These are phyloP conservation scores for Entomobrya proxima DNA, from an alignment of 2,888 invertebrate genomes.

Conservation along the genomic window DNA sequence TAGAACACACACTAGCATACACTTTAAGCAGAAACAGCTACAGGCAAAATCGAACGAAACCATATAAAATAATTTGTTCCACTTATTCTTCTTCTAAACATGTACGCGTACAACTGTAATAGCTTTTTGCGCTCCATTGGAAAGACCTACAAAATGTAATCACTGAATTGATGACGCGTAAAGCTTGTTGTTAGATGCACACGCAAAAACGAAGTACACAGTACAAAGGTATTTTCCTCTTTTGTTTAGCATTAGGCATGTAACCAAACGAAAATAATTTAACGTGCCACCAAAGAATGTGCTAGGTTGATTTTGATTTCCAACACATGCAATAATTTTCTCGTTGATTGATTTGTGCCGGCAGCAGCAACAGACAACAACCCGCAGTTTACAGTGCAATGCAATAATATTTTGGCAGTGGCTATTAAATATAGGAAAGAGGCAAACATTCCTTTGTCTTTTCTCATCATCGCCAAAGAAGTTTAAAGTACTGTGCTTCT, in stretches of 20 bases:
- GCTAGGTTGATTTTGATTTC: not conserved
- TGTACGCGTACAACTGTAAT: not conserved
- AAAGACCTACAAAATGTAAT: not conserved
- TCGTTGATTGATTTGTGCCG: not conserved
- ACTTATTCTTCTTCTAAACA: not conserved
- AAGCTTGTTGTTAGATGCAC: slow-evolving; percentile 13
- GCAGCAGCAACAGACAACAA: not conserved
- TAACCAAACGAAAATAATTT: not conserved
- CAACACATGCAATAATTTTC: not conserved
- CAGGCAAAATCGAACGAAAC: not conserved
- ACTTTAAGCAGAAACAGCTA: not conserved
- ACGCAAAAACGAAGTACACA: not conserved
- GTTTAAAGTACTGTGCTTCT: not conserved
- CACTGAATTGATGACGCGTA: slow-evolving; percentile 5
- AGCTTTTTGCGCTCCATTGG: slow-evolving; percentile 26
- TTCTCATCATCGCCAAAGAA: too few species aligned
- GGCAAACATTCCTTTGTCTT: not conserved
- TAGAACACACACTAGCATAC: slow-evolving; percentile 26
- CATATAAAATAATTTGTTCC: not conserved
- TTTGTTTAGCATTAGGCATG: not conserved
- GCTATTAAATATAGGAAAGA: too few species aligned
- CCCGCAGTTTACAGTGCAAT: not conserved
- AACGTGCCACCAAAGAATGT: not conserved
- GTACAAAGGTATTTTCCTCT: not conserved
- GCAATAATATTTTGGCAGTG: not conserved